Evolutionary conservation across 2,888 invertebrate species (phyloP).

Genomic region (Harpalus rufipes): DNA sequence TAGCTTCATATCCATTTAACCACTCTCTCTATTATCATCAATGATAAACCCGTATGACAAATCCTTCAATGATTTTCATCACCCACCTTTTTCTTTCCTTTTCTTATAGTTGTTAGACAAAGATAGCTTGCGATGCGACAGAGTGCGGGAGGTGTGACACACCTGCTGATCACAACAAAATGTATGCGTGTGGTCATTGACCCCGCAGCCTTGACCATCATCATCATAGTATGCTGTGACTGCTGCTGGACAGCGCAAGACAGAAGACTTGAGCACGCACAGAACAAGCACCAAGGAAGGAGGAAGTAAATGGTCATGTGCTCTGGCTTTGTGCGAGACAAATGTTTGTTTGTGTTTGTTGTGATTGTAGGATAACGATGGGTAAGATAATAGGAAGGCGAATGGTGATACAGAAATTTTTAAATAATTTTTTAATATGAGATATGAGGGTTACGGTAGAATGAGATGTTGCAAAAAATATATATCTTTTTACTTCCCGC

Average conservation of each 20-base stretch:
- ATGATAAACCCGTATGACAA: not conserved
- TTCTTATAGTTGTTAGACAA: not conserved
- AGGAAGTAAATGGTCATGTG: not conserved
- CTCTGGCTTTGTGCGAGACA: not conserved
- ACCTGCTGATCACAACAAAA: constrained; percentile 63
- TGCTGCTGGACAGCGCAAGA: constrained; percentile 45
- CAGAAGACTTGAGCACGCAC: not conserved
- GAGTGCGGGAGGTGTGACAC: constrained; percentile 57
- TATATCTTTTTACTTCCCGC: no score
- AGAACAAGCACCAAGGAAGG: not conserved
- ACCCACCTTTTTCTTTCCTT: not conserved
- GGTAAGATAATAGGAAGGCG: not conserved
- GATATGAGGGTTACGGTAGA: no score
- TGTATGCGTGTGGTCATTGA: constrained; percentile 62
- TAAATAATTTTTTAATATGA: not conserved
- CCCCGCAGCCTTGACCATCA: constrained; percentile 62
- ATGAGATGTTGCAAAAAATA: no score
- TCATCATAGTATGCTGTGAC: constrained; percentile 57
- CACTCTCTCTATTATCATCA: no score
- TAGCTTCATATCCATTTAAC: no score
- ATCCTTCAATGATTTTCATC: not conserved
- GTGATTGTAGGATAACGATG: not conserved
- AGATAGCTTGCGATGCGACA: not conserved
- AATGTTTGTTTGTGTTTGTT: constrained; percentile 4
- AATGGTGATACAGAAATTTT: not conserved